Conservation (phyloP, 2,797 vertebrate species). For the Paedocypris micromegethes region DNA sequence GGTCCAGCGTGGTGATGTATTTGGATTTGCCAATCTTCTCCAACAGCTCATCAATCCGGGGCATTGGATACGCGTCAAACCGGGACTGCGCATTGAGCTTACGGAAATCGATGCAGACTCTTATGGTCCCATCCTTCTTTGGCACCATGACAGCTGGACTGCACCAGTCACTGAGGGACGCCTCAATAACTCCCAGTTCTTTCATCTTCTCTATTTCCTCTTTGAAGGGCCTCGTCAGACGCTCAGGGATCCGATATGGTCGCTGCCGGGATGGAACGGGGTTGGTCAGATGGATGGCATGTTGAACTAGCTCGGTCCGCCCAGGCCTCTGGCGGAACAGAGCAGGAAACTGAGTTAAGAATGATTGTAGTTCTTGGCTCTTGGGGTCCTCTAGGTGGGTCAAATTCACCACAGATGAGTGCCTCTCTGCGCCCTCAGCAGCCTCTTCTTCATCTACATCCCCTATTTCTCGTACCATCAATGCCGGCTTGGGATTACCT, state of each 20-base stretch:
- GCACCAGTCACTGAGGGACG: conserved; percentile 11
- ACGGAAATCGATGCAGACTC: conserved; percentile 3
- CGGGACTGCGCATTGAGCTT: conserved; percentile 3
- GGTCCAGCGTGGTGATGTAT: background rate
- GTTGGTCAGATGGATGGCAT: background rate
- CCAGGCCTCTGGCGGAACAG: conserved; percentile 1
- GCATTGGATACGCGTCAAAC: conserved; percentile 16
- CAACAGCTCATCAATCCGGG: conserved; percentile 1
- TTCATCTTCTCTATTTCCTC: background rate
- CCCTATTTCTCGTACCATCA: too few species aligned
- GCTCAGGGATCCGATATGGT: background rate
- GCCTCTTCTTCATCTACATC: too few species aligned
- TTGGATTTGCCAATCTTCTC: conserved; percentile 1
- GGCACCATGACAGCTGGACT: background rate
- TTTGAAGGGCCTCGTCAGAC: too few species aligned
- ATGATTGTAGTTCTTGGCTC: background rate
- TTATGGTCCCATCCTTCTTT: conserved; percentile 5
- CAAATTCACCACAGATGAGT: too few species aligned
- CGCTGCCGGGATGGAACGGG: background rate
- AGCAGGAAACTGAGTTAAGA: background rate
- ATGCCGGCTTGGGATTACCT: too few species aligned
- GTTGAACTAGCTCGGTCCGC: background rate
- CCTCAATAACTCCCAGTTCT: conserved; percentile 3
- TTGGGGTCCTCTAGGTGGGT: background rate
- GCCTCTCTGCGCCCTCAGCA: too few species aligned